These are phyloP conservation scores for Pituophis catenifer DNA, from an alignment of 2,113 vertebrate genomes.

Conservation along the genomic window DNA sequence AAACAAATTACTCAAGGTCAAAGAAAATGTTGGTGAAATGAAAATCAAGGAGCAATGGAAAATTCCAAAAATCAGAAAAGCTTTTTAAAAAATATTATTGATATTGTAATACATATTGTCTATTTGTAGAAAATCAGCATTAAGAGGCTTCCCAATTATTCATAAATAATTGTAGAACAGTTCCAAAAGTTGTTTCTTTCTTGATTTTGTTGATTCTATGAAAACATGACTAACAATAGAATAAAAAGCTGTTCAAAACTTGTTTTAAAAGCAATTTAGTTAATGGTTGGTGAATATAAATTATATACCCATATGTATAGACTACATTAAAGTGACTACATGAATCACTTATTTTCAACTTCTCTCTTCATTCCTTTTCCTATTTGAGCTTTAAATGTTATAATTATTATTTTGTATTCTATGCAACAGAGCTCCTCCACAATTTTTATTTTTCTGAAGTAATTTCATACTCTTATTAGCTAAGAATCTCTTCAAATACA, in stretches of 20 bases:
- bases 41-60: background rate
- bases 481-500: background rate
- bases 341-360: fast-evolving
- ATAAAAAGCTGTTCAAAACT: background rate
- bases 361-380: background rate
- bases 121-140: background rate
- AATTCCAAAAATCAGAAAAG: background rate
- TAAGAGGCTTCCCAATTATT: background rate
- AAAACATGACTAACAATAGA: background rate
- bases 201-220: background rate
- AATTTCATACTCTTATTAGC: background rate
- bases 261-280: background rate
- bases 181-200: background rate
- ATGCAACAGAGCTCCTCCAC: background rate
- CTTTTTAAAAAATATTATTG: background rate
- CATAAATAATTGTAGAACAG: background rate
- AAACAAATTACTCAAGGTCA: background rate
- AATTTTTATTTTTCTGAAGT: background rate
- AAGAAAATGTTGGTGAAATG: background rate
- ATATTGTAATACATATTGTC: background rate
- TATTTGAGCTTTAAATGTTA: background rate
- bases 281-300: background rate
- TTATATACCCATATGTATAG: background rate
- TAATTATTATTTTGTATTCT: background rate
- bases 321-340: background rate